phyloP scores from a whole-genome alignment of 2,888 invertebrate genomes.

The Synanthedon vespiformis region DNA sequence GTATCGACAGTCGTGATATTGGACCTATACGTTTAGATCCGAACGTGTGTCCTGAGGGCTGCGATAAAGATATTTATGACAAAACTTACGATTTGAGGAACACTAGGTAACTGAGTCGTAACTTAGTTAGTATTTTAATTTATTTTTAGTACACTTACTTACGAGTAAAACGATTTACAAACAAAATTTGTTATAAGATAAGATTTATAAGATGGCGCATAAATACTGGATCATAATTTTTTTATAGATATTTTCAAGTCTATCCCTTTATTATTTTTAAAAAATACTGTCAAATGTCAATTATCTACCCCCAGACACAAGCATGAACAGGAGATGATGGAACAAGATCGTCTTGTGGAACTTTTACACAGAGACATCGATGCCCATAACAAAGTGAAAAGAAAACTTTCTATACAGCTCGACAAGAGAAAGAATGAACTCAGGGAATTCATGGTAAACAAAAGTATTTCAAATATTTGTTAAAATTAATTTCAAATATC shows the following conservation, averaged over 20 bases:
- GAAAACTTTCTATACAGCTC: slow-evolving; percentile 65
- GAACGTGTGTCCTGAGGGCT: slow-evolving; percentile 77
- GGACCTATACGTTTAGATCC: slow-evolving; percentile 78
- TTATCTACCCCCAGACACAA: slow-evolving; percentile 25
- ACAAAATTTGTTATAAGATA: too few species aligned
- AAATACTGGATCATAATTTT: too few species aligned
- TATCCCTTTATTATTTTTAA: too few species aligned
- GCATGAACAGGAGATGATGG: slow-evolving; percentile 71
- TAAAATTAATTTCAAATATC: too few species aligned
- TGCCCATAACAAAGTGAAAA: slow-evolving; percentile 67
- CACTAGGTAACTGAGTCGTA: slow-evolving; percentile 49
- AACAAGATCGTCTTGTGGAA: slow-evolving; percentile 70
- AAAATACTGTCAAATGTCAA: too few species aligned
- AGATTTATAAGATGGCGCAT: too few species aligned
- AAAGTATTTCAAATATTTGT: too few species aligned
- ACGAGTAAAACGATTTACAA: background rate
- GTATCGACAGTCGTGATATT: slow-evolving; percentile 75
- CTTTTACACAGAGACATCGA: slow-evolving; percentile 71
- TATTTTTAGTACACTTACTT: background rate
- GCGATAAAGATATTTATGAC: slow-evolving; percentile 76
- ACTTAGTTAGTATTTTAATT: background rate
- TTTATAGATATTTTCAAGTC: too few species aligned
- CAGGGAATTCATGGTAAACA: slow-evolving; percentile 73
- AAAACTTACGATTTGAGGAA: slow-evolving; percentile 74
- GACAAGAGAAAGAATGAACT: slow-evolving; percentile 71